Conservation (phyloP, 1,140 invertebrate species). For the Nomia melanderi region DNA sequence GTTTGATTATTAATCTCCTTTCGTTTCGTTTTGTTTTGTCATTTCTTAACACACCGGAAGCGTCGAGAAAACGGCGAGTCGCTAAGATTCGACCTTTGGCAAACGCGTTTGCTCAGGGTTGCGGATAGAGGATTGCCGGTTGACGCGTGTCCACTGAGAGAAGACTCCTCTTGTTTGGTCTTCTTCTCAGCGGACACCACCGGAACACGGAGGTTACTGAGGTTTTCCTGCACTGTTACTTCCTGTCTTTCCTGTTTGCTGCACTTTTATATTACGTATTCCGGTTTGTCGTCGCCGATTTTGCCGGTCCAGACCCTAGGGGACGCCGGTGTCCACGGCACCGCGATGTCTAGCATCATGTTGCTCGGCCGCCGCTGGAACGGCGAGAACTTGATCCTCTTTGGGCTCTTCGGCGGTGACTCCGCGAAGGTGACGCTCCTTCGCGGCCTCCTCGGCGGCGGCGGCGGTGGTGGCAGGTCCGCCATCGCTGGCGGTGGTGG, state of each 20-base stretch:
- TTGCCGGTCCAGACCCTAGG: slow-evolving; percentile 73
- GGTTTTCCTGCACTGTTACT: neutral
- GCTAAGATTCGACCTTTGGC: slow-evolving; percentile 37
- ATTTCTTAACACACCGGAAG: neutral
- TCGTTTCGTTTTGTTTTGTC: too few species aligned
- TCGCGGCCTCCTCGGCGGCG: slow-evolving; percentile 72
- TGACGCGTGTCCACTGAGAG: too few species aligned
- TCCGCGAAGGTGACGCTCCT: slow-evolving; percentile 78
- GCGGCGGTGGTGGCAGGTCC: slow-evolving; percentile 70
- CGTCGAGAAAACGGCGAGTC: slow-evolving; percentile 35
- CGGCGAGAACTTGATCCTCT: slow-evolving; percentile 46
- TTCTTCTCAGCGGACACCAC: neutral
- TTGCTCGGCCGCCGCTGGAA: slow-evolving; percentile 56
- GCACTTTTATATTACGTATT: slow-evolving; percentile 72
- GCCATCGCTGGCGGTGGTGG: slow-evolving; percentile 71
- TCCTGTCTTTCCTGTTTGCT: too few species aligned
- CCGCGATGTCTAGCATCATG: slow-evolving; percentile 73
- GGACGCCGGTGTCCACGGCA: slow-evolving; percentile 78
- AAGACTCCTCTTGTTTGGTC: too few species aligned
- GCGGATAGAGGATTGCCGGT: neutral
- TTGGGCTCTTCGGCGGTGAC: slow-evolving; percentile 73
- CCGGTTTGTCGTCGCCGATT: slow-evolving; percentile 69
- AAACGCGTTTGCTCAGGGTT: slow-evolving; percentile 28
- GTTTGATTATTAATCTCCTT: too few species aligned
- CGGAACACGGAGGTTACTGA: neutral